Evolutionary conservation across 2,888 invertebrate species (phyloP).

Genomic region (Nudaria mundana): DNA sequence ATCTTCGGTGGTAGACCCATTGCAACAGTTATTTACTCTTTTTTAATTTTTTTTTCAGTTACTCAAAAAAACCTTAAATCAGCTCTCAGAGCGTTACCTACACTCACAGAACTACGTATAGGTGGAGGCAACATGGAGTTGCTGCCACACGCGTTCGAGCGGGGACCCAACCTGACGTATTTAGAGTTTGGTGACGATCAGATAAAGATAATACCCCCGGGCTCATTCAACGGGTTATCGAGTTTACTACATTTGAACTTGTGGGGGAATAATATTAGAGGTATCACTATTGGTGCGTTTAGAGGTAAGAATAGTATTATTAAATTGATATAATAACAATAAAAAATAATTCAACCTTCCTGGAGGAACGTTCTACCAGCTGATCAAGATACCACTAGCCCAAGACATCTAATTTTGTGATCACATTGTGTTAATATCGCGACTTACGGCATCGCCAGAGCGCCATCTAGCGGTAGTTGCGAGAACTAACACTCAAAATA

Average conservation of each 20-base stretch:
- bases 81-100: slow-evolving; percentile 14
- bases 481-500: too few species aligned
- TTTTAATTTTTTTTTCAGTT: slow-evolving; percentile 13
- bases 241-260: slow-evolving; percentile 25
- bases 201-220: slow-evolving; percentile 13
- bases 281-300: slow-evolving; percentile 23
- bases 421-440: too few species aligned
- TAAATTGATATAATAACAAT: too few species aligned
- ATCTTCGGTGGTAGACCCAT: too few species aligned
- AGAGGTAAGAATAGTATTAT: slow-evolving; percentile 4
- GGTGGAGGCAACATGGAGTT: slow-evolving; percentile 9
- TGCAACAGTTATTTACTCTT: too few species aligned
- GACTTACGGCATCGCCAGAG: too few species aligned
- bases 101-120: slow-evolving; percentile 23
- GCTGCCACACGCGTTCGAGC: slow-evolving; percentile 5
- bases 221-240: slow-evolving; percentile 25
- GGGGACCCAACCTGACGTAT: not conserved
- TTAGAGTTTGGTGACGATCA: slow-evolving; percentile 17
- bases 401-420: too few species aligned
- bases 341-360: too few species aligned
- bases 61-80: slow-evolving; percentile 7
- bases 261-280: slow-evolving; percentile 25
- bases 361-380: too few species aligned
- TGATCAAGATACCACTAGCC: too few species aligned
- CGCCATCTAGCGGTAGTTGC: too few species aligned